These are phyloP conservation scores for Struthidea cinerea DNA, from an alignment of 2,113 vertebrate species.

Conservation along the genomic window DNA sequence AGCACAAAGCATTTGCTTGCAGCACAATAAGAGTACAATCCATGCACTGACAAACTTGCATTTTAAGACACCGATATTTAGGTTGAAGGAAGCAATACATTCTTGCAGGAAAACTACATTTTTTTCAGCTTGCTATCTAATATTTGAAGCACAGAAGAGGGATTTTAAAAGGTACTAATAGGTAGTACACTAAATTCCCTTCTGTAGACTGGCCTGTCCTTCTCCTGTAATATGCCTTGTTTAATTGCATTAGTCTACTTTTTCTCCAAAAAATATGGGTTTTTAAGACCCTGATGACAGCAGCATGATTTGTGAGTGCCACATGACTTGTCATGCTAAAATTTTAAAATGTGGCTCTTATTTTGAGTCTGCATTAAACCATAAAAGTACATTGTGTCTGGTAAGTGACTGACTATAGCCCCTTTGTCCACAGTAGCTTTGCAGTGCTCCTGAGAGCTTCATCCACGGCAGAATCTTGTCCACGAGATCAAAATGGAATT, in stretches of 20 bases:
- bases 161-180: neutral
- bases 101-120: neutral
- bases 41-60: neutral
- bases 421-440: neutral
- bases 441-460: neutral
- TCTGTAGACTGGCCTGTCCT: neutral
- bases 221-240: neutral
- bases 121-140: neutral
- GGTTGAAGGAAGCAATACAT: neutral
- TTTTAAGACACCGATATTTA: neutral
- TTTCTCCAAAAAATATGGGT: neutral
- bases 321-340: neutral
- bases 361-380: neutral
- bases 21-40: neutral
- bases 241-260: neutral
- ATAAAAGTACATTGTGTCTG: neutral
- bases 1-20: slow-evolving; percentile 37
- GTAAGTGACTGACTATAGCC: neutral
- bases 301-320: neutral
- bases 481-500: neutral
- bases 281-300: neutral
- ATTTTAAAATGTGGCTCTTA: neutral
- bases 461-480: neutral
- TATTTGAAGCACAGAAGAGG: neutral
- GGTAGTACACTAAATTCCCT: neutral